Conservation (phyloP, 1,140 invertebrate genomes). For the Anadara kagoshimensis region DNA sequence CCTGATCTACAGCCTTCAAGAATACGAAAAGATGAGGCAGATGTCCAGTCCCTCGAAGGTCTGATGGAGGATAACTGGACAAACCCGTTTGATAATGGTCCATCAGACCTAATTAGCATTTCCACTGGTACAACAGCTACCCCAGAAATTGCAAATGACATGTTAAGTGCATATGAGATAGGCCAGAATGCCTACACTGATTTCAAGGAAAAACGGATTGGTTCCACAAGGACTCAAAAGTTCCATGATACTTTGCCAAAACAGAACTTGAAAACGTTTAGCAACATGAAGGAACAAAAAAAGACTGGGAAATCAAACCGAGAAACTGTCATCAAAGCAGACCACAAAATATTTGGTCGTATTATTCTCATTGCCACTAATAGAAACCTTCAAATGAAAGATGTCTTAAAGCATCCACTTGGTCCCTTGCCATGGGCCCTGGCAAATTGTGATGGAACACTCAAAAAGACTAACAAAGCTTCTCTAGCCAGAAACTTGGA, state of each 20-base stretch:
- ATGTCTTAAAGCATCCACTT: conserved; percentile 26
- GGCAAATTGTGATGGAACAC: conserved; percentile 26
- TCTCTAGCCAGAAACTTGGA: conserved; percentile 24
- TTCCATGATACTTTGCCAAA: conserved; percentile 10
- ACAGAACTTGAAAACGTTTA: conserved; percentile 16
- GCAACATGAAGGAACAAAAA: conserved; percentile 20
- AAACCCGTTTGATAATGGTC: conserved; percentile 27
- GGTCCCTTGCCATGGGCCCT: conserved; percentile 37
- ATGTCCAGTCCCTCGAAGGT: conserved; percentile 15
- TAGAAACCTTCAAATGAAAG: conserved; percentile 26
- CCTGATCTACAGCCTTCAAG: conserved; percentile 1
- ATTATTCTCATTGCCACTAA: conserved; percentile 25
- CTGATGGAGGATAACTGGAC: conserved; percentile 5
- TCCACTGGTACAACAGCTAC: conserved; percentile 19
- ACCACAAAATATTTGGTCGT: conserved; percentile 26
- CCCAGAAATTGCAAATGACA: conserved; percentile 7
- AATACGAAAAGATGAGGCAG: conserved; percentile 25
- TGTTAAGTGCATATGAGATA: conserved; percentile 5
- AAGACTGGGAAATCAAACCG: conserved; percentile 4
- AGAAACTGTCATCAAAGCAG: too few relatives aligned
- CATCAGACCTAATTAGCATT: conserved; percentile 8
- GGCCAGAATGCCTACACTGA: background rate
- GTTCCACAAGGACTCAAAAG: background rate
- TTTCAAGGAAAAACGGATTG: conserved; percentile 10
- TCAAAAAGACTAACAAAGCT: conserved; percentile 35